phyloP scores from a whole-genome alignment of 1,140 invertebrate species.

The Zaprionus gabonicus region DNA sequence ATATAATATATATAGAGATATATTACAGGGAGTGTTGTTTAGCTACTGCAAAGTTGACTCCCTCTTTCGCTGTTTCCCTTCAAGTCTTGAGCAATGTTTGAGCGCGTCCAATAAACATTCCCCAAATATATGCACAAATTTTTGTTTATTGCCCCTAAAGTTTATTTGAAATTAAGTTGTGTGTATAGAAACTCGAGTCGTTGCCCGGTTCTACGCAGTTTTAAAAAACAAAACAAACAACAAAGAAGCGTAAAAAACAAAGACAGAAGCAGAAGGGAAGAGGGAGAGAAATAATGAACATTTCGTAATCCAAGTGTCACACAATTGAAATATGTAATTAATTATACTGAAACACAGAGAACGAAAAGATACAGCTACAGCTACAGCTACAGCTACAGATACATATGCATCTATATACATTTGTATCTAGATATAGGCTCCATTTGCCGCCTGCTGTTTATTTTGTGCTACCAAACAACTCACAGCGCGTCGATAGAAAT shows the following conservation, averaged over 20 bases:
- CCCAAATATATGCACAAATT: neutral
- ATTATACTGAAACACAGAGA: constrained; percentile 50
- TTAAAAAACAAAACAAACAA: constrained; percentile 9
- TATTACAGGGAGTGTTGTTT: too few species aligned
- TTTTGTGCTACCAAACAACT: constrained; percentile 65
- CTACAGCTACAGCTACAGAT: constrained; percentile 18
- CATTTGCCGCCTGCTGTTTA: constrained; percentile 69
- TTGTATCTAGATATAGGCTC: constrained; percentile 45
- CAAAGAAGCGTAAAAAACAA: constrained; percentile 47
- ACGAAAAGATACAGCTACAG: constrained; percentile 14
- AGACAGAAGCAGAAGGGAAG: neutral
- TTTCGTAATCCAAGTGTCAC: constrained; percentile 76
- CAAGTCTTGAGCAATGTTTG: neutral
- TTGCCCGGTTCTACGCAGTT: constrained; percentile 6
- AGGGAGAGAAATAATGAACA: constrained; percentile 33
- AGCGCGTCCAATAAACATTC: neutral
- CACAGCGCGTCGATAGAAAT: constrained; percentile 61
- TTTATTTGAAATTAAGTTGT: constrained; percentile 28
- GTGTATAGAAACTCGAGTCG: constrained; percentile 37
- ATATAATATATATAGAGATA: too few species aligned
- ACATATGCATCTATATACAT: neutral
- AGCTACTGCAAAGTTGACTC: neutral
- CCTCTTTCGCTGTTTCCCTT: neutral
- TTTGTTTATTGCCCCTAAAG: constrained; percentile 16
- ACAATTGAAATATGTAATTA: constrained; percentile 80